Percentiles rank a stretch among this genome's conserved stretches.
Evolutionary conservation across 2,113 vertebrate genomes (phyloP).

Genomic region (Syngnathus scovelli): DNA sequence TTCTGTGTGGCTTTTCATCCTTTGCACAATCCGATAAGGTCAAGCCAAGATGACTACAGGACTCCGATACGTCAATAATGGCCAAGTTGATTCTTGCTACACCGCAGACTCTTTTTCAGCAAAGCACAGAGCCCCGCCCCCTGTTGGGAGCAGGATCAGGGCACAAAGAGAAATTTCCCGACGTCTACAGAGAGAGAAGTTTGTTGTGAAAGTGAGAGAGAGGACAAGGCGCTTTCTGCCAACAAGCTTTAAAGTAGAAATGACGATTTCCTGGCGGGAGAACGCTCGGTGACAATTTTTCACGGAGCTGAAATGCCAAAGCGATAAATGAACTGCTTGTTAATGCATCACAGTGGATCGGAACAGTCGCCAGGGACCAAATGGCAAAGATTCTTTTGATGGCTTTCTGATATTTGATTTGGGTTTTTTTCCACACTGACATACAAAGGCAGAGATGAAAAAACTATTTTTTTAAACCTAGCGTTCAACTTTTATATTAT

Average conservation of each 20-base stretch:
- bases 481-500: too few relatives aligned
- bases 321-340: not conserved
- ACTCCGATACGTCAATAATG: not conserved
- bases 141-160: not conserved
- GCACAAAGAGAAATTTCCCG: not conserved
- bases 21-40: not conserved
- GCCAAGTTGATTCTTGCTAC: not conserved
- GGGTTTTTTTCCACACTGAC: not conserved
- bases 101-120: not conserved
- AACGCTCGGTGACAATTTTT: not conserved
- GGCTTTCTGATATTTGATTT: not conserved
- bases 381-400: not conserved
- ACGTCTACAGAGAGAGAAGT: not conserved
- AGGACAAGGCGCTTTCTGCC: not conserved
- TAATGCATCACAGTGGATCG: not conserved
- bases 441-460: not conserved
- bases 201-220: not conserved
- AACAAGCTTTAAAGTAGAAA: slow-evolving; percentile 1
- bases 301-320: not conserved
- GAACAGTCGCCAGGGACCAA: not conserved
- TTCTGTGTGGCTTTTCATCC: not conserved
- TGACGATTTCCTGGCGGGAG: slow-evolving; percentile 1
- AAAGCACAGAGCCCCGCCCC: not conserved
- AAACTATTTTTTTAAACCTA: too few relatives aligned
- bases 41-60: not conserved